Evolutionary conservation across 2,113 vertebrate genomes (phyloP).

Genomic region (Callaeas wilsoni): DNA sequence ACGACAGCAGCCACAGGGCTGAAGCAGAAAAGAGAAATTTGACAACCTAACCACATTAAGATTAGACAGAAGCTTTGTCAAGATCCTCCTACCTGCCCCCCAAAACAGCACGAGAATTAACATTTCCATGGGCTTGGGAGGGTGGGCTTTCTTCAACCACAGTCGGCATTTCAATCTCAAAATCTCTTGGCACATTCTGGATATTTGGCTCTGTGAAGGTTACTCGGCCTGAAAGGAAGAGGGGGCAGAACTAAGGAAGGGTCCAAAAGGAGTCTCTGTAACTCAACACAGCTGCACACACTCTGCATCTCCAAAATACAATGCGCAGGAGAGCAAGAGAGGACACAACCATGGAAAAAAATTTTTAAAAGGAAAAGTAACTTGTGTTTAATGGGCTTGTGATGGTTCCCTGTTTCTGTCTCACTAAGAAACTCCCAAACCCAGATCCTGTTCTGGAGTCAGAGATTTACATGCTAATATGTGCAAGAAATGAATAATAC

Average conservation of each 20-base stretch:
- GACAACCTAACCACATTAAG: background rate
- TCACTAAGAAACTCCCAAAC: background rate
- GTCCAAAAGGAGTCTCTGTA: background rate
- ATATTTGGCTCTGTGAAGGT: slow-evolving; percentile 94
- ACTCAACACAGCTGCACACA: background rate
- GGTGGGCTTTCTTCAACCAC: slow-evolving; percentile 84
- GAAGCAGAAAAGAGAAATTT: background rate
- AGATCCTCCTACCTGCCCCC: slow-evolving; percentile 56
- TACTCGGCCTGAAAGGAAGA: slow-evolving; percentile 81
- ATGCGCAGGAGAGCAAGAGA: background rate
- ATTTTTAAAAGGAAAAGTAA: background rate
- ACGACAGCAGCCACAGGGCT: background rate
- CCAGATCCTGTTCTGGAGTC: background rate
- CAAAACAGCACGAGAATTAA: background rate
- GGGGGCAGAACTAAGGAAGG: background rate
- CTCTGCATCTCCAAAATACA: background rate
- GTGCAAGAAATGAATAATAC: background rate
- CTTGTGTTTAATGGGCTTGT: background rate
- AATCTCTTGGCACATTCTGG: slow-evolving; percentile 96
- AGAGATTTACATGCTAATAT: background rate
- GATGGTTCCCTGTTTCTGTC: background rate
- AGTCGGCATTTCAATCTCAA: slow-evolving; percentile 89
- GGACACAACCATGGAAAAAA: background rate
- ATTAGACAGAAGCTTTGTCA: background rate
- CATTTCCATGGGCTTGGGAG: slow-evolving; percentile 57